Conservation (phyloP, 1,140 invertebrate species). For the Hesperophylax magnus region DNA sequence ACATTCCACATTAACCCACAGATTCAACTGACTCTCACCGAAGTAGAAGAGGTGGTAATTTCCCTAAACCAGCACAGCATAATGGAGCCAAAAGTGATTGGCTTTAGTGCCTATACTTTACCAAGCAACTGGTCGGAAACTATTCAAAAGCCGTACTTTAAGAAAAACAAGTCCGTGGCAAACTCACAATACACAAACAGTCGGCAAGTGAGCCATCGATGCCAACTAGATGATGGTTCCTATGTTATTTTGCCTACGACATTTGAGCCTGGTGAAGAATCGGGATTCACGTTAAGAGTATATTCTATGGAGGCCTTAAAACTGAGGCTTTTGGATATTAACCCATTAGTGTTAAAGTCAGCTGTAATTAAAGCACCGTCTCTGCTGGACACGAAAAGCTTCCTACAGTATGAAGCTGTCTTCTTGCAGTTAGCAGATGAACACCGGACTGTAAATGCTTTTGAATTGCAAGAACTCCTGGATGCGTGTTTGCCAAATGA, state of each 20-base stretch:
- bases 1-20: slow-evolving; percentile 96
- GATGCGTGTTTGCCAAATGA: slow-evolving; percentile 95
- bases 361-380: slow-evolving; percentile 82
- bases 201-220: slow-evolving; percentile 86
- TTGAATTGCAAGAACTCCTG: slow-evolving; percentile 91
- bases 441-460: slow-evolving; percentile 89
- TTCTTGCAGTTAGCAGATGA: slow-evolving; percentile 93
- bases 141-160: slow-evolving; percentile 86
- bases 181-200: slow-evolving; percentile 95
- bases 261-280: slow-evolving; percentile 92
- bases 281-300: slow-evolving; percentile 86
- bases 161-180: slow-evolving; percentile 88
- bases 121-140: slow-evolving; percentile 68
- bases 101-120: slow-evolving; percentile 90
- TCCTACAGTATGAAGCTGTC: slow-evolving; percentile 90
- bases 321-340: slow-evolving; percentile 85
- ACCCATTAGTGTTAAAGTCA: slow-evolving; percentile 80
- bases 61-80: slow-evolving; percentile 93
- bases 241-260: slow-evolving; percentile 92
- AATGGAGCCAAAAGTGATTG: slow-evolving; percentile 93
- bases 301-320: slow-evolving; percentile 87
- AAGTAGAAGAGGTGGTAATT: slow-evolving; percentile 89
- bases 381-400: slow-evolving; percentile 78
- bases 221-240: slow-evolving; percentile 85
- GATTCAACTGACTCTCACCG: slow-evolving; percentile 84